These are phyloP conservation scores for Spea multiplicata DNA, from an alignment of 2,113 vertebrate species.

Conservation along the genomic window DNA sequence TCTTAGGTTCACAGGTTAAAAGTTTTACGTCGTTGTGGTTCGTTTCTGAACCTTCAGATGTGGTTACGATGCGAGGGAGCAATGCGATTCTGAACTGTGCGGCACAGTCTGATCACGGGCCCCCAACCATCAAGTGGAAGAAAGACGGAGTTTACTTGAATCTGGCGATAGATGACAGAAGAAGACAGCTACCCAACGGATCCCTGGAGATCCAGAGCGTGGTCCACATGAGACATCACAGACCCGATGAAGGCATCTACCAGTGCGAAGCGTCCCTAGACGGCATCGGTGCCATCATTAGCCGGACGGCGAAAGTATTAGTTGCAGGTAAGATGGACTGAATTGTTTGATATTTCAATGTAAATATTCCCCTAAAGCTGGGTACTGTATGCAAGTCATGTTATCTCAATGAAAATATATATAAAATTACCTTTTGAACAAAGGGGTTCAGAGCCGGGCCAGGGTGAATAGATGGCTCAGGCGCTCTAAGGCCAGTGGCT, in stretches of 20 bases:
- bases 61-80: conserved; percentile 73
- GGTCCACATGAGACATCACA: conserved; percentile 87
- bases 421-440: no score
- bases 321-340: conserved; percentile 75
- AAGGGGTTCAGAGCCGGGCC: no score
- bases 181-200: conserved; percentile 78
- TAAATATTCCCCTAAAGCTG: background rate
- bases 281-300: conserved; percentile 80
- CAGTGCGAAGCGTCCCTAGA: conserved; percentile 85
- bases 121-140: conserved; percentile 76
- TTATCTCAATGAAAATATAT: no score
- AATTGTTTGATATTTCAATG: no score
- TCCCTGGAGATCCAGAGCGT: conserved; percentile 83
- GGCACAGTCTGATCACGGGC: conserved; percentile 62
- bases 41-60: conserved; percentile 77
- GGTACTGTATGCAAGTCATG: background rate
- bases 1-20: conserved; percentile 63
- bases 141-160: conserved; percentile 84
- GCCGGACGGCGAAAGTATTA: conserved; percentile 76
- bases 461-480: no score
- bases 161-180: conserved; percentile 78
- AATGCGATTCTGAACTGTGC: conserved; percentile 78
- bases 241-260: conserved; percentile 87
- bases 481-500: no score
- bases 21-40: conserved; percentile 78